Percentiles rank a stretch among this genome's conserved stretches.
phyloP scores from a whole-genome alignment of 2,797 vertebrate genomes.

The Natrix natrix region DNA sequence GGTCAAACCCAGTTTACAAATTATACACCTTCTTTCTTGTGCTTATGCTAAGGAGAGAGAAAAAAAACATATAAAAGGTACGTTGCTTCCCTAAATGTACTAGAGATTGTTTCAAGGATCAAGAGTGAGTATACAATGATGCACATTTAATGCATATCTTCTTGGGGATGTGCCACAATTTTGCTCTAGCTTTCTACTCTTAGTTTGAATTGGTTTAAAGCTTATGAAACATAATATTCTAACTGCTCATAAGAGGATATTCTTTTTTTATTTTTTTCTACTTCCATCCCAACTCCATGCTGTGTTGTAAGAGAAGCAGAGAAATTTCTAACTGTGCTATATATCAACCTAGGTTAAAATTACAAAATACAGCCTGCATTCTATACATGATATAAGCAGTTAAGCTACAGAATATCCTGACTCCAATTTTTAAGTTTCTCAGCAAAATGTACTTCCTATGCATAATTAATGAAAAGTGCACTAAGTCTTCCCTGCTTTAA shows the following conservation, averaged over 20 bases:
- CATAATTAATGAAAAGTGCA: constrained; percentile 40
- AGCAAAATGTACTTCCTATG: constrained; percentile 24
- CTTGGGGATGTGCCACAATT: not conserved
- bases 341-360: constrained; percentile 61
- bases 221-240: not conserved
- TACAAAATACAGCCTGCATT: constrained; percentile 29
- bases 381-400: constrained; percentile 35
- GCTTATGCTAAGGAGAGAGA: not conserved
- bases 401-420: constrained; percentile 36
- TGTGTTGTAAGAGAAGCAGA: not conserved
- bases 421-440: constrained; percentile 15
- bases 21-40: not conserved
- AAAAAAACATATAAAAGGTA: not conserved
- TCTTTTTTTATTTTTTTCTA: not conserved
- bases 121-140: not conserved
- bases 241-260: not conserved
- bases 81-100: not conserved
- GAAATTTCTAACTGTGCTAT: constrained; percentile 46
- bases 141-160: not conserved
- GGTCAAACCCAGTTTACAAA: not conserved
- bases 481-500: constrained; percentile 41
- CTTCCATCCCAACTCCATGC: not conserved
- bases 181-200: not conserved
- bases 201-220: not conserved
- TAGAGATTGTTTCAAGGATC: not conserved